Evolutionary conservation across 2,113 vertebrate species (phyloP).

Genomic region (Catharus minimus): DNA sequence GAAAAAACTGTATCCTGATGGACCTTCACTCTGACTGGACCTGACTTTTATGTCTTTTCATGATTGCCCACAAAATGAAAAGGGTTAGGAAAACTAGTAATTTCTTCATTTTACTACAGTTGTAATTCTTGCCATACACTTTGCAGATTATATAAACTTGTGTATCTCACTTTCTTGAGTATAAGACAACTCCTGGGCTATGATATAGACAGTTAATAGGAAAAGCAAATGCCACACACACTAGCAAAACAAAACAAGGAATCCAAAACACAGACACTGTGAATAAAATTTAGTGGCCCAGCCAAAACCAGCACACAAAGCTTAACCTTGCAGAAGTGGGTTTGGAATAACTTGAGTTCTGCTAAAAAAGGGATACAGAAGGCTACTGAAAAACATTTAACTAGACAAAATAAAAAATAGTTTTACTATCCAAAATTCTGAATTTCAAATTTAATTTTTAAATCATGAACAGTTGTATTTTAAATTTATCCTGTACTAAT

Average conservation of each 20-base stretch:
- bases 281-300: not conserved
- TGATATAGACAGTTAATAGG: not conserved
- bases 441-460: not conserved
- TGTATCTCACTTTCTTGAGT: not conserved
- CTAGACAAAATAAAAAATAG: not conserved
- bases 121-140: not conserved
- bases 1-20: not conserved
- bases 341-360: not conserved
- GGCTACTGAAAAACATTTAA: not conserved
- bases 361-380: not conserved
- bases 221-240: not conserved
- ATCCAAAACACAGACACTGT: not conserved
- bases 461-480: not conserved
- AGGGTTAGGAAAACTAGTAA: not conserved
- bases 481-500: not conserved
- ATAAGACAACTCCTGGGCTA: not conserved
- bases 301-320: not conserved
- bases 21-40: not conserved
- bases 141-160: not conserved
- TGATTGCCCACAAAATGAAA: not conserved
- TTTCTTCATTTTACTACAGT: not conserved
- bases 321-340: not conserved
- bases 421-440: not conserved
- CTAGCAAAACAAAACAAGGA: not conserved
- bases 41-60: not conserved